Evolutionary conservation across 2,797 vertebrate species (phyloP).

Genomic region (Sebastes ruberrimus): DNA sequence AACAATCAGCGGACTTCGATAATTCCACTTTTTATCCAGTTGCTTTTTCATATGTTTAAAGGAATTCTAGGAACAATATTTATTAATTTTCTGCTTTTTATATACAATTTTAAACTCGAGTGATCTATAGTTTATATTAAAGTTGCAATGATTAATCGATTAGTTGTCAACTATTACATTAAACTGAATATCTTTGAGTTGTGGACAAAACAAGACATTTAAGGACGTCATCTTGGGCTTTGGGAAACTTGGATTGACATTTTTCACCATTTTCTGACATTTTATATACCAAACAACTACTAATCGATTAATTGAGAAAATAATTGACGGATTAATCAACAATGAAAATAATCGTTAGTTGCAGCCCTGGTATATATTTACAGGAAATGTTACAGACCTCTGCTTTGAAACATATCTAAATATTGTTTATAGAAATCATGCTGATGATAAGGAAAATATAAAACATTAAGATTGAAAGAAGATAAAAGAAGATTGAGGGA

Average conservation of each 20-base stretch:
- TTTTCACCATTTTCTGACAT: too few relatives aligned
- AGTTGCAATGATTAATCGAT: too few relatives aligned
- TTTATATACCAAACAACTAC: too few relatives aligned
- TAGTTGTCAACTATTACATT: too few relatives aligned
- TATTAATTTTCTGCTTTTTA: not conserved
- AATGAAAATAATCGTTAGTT: too few relatives aligned
- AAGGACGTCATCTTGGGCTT: too few relatives aligned
- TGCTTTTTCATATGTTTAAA: not conserved
- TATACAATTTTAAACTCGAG: too few relatives aligned
- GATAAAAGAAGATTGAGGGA: not conserved
- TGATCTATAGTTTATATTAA: too few relatives aligned
- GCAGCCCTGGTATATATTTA: fast-evolving
- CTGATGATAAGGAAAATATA: not conserved
- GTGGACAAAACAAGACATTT: too few relatives aligned
- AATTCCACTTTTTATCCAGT: not conserved
- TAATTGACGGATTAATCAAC: not conserved
- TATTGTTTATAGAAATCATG: not conserved
- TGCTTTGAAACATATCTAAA: not conserved
- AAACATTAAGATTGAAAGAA: too few relatives aligned
- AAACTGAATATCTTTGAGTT: too few relatives aligned
- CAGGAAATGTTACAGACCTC: not conserved
- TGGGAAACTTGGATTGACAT: too few relatives aligned
- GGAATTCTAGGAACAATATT: not conserved
- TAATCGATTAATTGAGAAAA: not conserved
- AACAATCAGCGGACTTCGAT: not conserved